Base-by-base conservation (phyloP, 2,797 vertebrate genomes). In the Phaenicophaeus curvirostris region DNA sequence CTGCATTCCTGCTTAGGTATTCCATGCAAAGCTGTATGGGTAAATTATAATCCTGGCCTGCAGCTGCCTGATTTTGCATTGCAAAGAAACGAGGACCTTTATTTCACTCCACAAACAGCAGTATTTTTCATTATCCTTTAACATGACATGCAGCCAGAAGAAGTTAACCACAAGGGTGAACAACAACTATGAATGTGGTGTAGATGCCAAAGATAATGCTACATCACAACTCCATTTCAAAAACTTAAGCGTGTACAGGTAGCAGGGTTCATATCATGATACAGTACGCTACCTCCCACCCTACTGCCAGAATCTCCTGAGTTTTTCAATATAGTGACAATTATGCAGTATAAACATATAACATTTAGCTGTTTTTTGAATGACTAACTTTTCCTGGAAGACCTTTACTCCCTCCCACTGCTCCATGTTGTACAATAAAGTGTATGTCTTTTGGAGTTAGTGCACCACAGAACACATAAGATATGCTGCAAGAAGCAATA, bases 81-180 rank as follows among this genome's bases (percentile, higher is more conserved):
- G 82, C 54, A 69, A 79, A 74, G 30, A 46, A 91, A 51, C 12
- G n/a, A 85, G 21, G 65, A 88, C 78, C 48, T 93, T 94, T 81
- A 71, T 31, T 81, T 72, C n/a, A 41, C 35, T 50, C 69, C 77
- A 94, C 79, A 88, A 94, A 87, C 3, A 8, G 10, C 39, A 77
- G 8, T 92, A 91, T 93, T 93, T 95, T 94, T 92, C 75, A 90
- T 86, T 80, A 87, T 73, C 51, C 25, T 44, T 89, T 66, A 84
- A 91, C 33, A 50, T 5, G 14, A 28, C 37, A 73, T 68, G 88
- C 15, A 75, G 54, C 55, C 28, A 65, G 54, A 93, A 78, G 83
- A 65, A 83, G 72, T 80, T 27, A 87, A 74, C 27, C 59, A 74
- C 11, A 31, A 27, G 20, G 12, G 13, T 11, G 15, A 42, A 42